phyloP scores from a whole-genome alignment of 92 coral and sea anemone genomes.

The Siderastrea siderea region DNA sequence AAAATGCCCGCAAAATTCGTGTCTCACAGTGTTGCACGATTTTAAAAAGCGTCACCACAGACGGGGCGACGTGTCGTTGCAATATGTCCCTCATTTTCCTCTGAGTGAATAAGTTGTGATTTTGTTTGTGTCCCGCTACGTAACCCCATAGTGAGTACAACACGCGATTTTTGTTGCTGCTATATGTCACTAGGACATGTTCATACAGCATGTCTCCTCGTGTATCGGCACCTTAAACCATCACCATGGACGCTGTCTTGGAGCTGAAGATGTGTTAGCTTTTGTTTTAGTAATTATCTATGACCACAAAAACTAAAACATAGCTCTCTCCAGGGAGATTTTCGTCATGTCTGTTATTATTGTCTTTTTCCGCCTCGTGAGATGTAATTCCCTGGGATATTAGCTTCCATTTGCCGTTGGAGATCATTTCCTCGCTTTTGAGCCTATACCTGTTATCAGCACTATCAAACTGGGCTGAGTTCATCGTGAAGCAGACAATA shows the following conservation, averaged over 20 bases:
- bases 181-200: too few relatives aligned
- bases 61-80: too few relatives aligned
- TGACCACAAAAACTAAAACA: slow-evolving; percentile 41
- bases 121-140: too few relatives aligned
- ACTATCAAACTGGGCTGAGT: slow-evolving; percentile 30
- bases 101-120: too few relatives aligned
- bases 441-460: slow-evolving; percentile 25
- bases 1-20: too few relatives aligned
- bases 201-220: too few relatives aligned
- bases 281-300: slow-evolving; percentile 24
- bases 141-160: too few relatives aligned
- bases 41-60: too few relatives aligned
- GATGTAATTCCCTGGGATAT: slow-evolving; percentile 35
- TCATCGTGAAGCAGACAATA: slow-evolving; percentile 53
- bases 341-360: not conserved
- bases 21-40: too few relatives aligned
- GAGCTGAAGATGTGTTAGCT: not conserved
- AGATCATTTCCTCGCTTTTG: slow-evolving; percentile 35
- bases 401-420: slow-evolving; percentile 41
- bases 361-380: slow-evolving; percentile 6
- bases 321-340: slow-evolving; percentile 21
- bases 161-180: too few relatives aligned
- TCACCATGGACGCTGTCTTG: not conserved
- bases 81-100: too few relatives aligned
- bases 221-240: too few relatives aligned